These are phyloP conservation scores for Gymnoscopelus microlampas DNA, from an alignment of 2,797 vertebrate genomes.

Conservation along the genomic window DNA sequence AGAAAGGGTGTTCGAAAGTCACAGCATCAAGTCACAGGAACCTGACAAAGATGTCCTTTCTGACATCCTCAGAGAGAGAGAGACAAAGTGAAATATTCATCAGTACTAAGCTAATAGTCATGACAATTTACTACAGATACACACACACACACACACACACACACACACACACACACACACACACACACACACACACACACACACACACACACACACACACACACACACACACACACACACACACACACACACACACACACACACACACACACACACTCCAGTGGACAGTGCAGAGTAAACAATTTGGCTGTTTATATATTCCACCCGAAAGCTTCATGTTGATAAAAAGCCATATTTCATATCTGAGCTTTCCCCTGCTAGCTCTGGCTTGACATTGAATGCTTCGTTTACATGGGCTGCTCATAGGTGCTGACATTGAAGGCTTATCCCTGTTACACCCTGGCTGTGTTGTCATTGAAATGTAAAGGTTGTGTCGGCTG, in stretches of 20 bases:
- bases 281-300: conserved; percentile 52
- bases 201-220: too few species aligned
- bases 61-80: conserved; percentile 38
- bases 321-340: conserved; percentile 29
- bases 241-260: too few species aligned
- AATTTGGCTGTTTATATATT: conserved; percentile 64
- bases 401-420: conserved; percentile 28
- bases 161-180: background rate
- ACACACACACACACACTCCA: conserved; percentile 19
- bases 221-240: too few species aligned
- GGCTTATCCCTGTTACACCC: conserved; percentile 39
- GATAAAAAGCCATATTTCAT: conserved; percentile 46
- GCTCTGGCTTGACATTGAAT: conserved; percentile 35
- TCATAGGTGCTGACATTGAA: conserved; percentile 49
- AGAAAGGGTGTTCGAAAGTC: conserved; percentile 45
- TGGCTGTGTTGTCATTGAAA: conserved; percentile 24
- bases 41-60: conserved; percentile 58
- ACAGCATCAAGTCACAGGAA: conserved; percentile 52
- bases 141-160: conserved; percentile 20
- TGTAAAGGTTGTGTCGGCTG: conserved; percentile 28
- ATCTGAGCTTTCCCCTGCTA: conserved; percentile 36
- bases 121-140: conserved; percentile 55
- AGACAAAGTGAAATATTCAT: conserved; percentile 42
- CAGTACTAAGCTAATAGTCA: conserved; percentile 60
- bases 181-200: too few species aligned